Evolutionary conservation across 2,113 vertebrate species (phyloP).

Genomic region (Eudyptes chrysolophus): DNA sequence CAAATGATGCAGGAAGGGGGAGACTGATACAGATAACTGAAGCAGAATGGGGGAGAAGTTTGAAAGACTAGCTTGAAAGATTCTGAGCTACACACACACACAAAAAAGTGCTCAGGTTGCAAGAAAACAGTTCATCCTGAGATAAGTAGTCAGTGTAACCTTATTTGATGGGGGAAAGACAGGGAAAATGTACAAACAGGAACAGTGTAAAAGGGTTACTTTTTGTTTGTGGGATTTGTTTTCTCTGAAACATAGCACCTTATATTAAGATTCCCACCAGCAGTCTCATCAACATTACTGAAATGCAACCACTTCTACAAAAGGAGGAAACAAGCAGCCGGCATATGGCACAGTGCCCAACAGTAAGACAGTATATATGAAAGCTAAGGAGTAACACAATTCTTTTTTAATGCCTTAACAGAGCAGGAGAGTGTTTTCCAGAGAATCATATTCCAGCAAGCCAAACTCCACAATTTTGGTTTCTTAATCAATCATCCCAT

Average conservation of each 20-base stretch:
- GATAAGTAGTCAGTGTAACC: neutral
- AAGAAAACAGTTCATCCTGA: neutral
- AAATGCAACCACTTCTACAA: neutral
- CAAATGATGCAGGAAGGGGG: neutral
- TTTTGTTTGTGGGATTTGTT: neutral
- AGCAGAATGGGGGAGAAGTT: neutral
- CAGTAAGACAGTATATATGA: fast-evolving
- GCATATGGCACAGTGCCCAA: fast-evolving
- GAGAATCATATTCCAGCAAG: neutral
- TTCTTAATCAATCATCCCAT: neutral
- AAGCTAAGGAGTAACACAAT: neutral
- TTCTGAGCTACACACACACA: neutral
- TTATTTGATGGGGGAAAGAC: neutral
- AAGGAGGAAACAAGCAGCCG: neutral
- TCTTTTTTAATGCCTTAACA: neutral
- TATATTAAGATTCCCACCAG: neutral
- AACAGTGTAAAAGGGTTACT: neutral
- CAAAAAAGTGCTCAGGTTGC: neutral
- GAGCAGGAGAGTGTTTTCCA: neutral
- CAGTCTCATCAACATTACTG: neutral
- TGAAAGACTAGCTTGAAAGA: neutral
- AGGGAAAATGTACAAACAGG: fast-evolving
- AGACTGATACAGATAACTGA: neutral
- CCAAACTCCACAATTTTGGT: neutral
- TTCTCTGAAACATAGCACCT: neutral